Base-by-base conservation (phyloP, 1,140 invertebrate species). In the Stegodyphus mimosarum region DNA sequence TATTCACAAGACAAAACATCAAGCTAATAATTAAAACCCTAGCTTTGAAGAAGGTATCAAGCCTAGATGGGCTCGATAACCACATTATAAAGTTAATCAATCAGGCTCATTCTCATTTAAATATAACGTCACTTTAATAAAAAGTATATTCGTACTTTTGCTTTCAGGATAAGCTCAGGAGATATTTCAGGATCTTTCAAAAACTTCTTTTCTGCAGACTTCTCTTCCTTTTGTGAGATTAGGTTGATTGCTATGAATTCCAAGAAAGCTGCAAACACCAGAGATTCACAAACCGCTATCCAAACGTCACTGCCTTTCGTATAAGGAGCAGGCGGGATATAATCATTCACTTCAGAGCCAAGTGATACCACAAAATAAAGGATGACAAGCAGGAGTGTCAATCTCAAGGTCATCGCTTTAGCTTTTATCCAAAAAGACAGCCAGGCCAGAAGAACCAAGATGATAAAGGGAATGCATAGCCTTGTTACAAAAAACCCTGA, bases 391-490 rank as follows among this genome's bases (percentile, higher is more conserved):
- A 86, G 60, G 6, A 86, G 7, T 33, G 67, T 13, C 0, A 86
- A 67, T 52, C 83, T 71, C 7, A 72, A 17, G 6, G 50, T 48
- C 33, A 72, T 53, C 55, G 72, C 18, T 66, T 73, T 66, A 6
- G 83, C 10, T 52, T 76, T 67, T 1, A 86, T 86, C 53, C 74
- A 86, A 48, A 86, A 79, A 7, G 83, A 71, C 6, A 79, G 5
- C 75, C 74, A 78, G 5, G 83, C 71, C 5, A 79, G 6, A 0
- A 67, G n/a, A 6, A 73, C 70, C 10, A 86, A 64, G 7, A 78
- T 11, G 7, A 86, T 77, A 18, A 78, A 78, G 1, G 83, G 83
- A 78, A 86, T 53, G 33, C 72, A 86, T 6, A 78, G 7, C 7
- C 18, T 72, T 17, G 63, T 86, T 18, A 73, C 10, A n/a, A n/a